Base-by-base conservation (phyloP, 1,140 invertebrate genomes). In the Formica selysi region DNA sequence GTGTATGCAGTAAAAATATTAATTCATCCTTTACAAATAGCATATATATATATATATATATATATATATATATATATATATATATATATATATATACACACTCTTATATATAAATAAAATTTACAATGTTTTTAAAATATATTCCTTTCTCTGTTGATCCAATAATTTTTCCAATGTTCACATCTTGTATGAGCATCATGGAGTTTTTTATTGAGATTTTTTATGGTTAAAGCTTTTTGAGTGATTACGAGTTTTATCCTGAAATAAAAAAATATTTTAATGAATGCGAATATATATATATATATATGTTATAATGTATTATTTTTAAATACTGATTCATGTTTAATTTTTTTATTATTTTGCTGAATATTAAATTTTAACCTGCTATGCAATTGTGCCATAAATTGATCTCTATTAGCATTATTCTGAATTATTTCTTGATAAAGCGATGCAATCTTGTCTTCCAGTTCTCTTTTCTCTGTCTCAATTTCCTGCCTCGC, bases 181-280 rank as follows among this genome's bases (percentile, higher is more conserved):
- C 97, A 97, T 91, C 97, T 97, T 91, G 97, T 96, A 78, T 97
- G 95, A 41, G 97, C 94, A 19, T 96, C 96, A 70, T 96, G 96
- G 41, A 96, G 95, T 91, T 98, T 97, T 32, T 96, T 96, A 38
- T 96, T 96, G 2, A 98, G 93, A 85, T 97, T 96, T 83, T 96
- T 96, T 44, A 98, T 96, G 11, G 96, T 96, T 32, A 97, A 96
- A 92, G 98, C 97, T 94, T 98, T 98, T 64, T 97, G 96, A 0
- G 96, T 96, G 8, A 98, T 96, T 1, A 97, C 96, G 76, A 98
- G 96, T 94, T 98, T 98, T 59, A 98, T 97, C 90, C 97, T 97
- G 26, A 70, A 89, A 96, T 92, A 93, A 93, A 81, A 95, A 5
- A 0, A 32, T 32, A 93, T 3, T 93, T 48, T 92, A 76, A 61